These are phyloP conservation scores for Piaya cayana DNA, from an alignment of 2,113 vertebrate species.

Conservation along the genomic window DNA sequence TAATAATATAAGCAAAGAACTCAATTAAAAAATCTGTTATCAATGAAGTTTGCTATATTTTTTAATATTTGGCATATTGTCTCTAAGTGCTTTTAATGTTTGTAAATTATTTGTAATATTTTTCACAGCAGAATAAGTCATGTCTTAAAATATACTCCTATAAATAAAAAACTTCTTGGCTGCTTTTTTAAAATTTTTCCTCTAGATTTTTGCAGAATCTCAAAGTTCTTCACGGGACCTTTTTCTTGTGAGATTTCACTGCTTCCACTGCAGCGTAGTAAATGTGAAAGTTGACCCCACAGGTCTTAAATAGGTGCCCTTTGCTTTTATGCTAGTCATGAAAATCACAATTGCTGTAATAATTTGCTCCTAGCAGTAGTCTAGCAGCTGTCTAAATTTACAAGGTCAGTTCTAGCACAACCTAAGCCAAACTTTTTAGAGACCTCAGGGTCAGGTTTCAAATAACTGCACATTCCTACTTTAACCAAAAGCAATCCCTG, in stretches of 20 bases:
- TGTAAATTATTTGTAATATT: neutral
- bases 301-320: conserved; percentile 56
- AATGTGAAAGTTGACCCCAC: conserved; percentile 53
- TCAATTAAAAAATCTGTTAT: neutral
- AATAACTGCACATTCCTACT: conserved; percentile 76
- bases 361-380: conserved; percentile 74
- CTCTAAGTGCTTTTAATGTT: neutral
- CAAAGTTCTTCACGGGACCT: neutral
- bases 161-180: neutral
- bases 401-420: conserved; percentile 73
- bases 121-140: neutral
- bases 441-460: conserved; percentile 78
- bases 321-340: conserved; percentile 56
- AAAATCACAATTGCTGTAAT: conserved; percentile 68
- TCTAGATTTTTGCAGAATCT: neutral
- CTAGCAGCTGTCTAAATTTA: conserved; percentile 81
- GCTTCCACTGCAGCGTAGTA: neutral
- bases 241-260: conserved; percentile 1
- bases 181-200: neutral
- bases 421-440: conserved; percentile 70
- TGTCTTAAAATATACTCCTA: neutral
- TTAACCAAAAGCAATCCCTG: conserved; percentile 75
- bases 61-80: neutral
- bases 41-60: neutral
- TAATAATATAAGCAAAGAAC: neutral